Percentiles rank a stretch among this genome's conserved stretches.
These are phyloP conservation scores for Nomada flava DNA, from an alignment of 2,888 invertebrate genomes.

Conservation along the genomic window DNA sequence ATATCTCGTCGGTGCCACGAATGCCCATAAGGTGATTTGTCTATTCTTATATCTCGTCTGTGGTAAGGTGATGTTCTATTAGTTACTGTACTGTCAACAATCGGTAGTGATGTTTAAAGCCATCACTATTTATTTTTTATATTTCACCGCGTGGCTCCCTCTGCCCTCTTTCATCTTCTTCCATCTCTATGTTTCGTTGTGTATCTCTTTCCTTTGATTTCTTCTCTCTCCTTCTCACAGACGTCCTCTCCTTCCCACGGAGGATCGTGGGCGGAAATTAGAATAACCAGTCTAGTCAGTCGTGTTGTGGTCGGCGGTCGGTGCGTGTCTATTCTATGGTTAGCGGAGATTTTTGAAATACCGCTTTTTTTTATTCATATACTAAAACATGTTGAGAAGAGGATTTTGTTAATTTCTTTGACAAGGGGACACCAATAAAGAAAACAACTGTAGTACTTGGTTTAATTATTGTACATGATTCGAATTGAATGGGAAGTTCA, in stretches of 20 bases:
- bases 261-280: conserved; percentile 80
- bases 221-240: conserved; percentile 30
- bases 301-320: conserved; percentile 69
- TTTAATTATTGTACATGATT: conserved; percentile 1
- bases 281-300: conserved; percentile 80
- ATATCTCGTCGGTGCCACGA: too few relatives aligned
- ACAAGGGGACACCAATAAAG: too few relatives aligned
- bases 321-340: conserved; percentile 50
- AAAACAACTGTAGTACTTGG: not conserved
- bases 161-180: conserved; percentile 42
- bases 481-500: conserved; percentile 36
- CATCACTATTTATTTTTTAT: conserved; percentile 37
- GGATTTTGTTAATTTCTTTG: not conserved
- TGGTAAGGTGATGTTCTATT: not conserved
- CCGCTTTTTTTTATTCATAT: not conserved
- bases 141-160: conserved; percentile 49
- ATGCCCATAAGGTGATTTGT: too few relatives aligned
- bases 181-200: conserved; percentile 16
- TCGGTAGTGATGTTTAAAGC: conserved; percentile 26
- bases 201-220: conserved; percentile 19
- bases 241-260: conserved; percentile 52
- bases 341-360: conserved; percentile 22
- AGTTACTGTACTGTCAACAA: not conserved
- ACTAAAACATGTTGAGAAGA: conserved; percentile 8
- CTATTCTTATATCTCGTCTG: too few relatives aligned